phyloP scores from a whole-genome alignment of 2,113 vertebrate genomes.

The Gracilinanus agilis region DNA sequence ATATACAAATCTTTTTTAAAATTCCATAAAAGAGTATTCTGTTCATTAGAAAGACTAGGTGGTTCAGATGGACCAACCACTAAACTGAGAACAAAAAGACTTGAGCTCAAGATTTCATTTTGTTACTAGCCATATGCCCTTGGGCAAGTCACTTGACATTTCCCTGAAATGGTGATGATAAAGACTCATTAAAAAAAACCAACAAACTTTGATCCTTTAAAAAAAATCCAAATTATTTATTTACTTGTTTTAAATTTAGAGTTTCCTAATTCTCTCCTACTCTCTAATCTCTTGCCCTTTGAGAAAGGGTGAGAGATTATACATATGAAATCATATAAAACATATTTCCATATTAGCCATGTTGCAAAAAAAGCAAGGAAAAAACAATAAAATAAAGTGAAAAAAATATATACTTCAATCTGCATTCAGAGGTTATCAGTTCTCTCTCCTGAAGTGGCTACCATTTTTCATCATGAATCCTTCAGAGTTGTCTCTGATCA shows the following conservation, averaged over 20 bases:
- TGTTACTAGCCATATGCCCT: neutral
- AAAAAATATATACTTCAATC: neutral
- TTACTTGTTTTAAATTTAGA: neutral
- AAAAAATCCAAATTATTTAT: neutral
- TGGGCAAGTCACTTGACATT: neutral
- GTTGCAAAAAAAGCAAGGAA: neutral
- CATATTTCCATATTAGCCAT: neutral
- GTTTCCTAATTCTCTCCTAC: neutral
- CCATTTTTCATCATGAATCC: neutral
- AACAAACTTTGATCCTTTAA: neutral
- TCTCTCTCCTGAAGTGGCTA: neutral
- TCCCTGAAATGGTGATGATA: neutral
- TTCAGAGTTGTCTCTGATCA: neutral
- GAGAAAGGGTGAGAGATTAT: neutral
- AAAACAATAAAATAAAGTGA: neutral
- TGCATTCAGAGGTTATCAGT: neutral
- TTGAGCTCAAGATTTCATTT: neutral
- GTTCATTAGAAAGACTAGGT: neutral
- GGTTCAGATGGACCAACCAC: neutral
- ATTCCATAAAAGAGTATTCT: neutral
- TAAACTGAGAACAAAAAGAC: neutral
- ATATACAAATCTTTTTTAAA: neutral
- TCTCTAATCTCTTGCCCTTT: neutral
- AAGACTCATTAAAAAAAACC: neutral
- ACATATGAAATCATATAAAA: neutral